Evolutionary conservation across 1,140 invertebrate species (phyloP), one percentile per base, ranked within the genome.

Genomic region (Araneus ventricosus): DNA sequence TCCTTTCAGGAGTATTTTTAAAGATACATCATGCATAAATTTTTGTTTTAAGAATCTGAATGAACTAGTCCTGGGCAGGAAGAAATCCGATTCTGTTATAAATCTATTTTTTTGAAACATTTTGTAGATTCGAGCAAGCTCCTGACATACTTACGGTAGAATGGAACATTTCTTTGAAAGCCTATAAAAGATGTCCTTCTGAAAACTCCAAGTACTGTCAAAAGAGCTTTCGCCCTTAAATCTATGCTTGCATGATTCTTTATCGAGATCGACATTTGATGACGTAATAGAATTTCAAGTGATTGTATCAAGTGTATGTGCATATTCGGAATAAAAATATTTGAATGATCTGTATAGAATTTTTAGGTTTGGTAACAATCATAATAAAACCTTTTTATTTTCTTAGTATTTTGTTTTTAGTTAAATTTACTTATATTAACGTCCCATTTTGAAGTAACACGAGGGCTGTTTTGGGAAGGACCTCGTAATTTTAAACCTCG

Each of bases 121-220:
- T 0, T 45, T 45, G n/a, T 80, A 39, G 14, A 80, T 17, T 37
- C 6, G 30, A 80, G 22, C 39, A 80, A 39, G n/a, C 30, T 80
- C 30, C 39, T 34, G 14, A 41, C 20, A 39, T 24, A 39, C 30
- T 39, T 37, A 37, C 27, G 41, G 17, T 59, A 41, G 27, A 63
- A 86, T 86, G 59, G 27, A 86, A 86, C 61, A 37, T 61, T 61
- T n/a, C 57, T 45, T 75, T 59, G 52, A 57, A 57, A 86, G 61
- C 30, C 84, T 30, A 20, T 86, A 20, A 63, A 86, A 61, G 20
- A 20, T 61, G 37, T 59, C 24, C 24, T 8, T 86, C 52, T 34
- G 52, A 34, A 61, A 61, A 86, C 14, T 86, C 7, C 34, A 34
- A 34, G 84, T 4, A 30, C 45, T 86, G 84, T 86, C 57, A 37